Evolutionary conservation across 2,113 vertebrate species (phyloP).

Genomic region (Ceyx melanurus): DNA sequence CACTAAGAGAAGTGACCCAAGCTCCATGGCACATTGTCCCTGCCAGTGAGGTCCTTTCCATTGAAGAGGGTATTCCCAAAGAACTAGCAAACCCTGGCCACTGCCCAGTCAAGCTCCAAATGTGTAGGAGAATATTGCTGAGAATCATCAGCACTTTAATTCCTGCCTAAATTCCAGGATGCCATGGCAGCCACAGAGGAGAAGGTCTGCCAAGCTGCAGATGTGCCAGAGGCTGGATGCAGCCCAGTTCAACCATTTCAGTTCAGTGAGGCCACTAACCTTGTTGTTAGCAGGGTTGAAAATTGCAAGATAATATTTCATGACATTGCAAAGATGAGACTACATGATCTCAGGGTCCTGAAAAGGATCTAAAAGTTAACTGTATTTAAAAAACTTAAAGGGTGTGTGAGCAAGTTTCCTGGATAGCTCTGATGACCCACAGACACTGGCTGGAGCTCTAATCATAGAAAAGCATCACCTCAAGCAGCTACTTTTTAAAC

Average conservation of each 20-base stretch:
- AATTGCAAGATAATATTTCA: background rate
- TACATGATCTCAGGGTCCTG: background rate
- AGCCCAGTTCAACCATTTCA: background rate
- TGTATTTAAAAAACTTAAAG: background rate
- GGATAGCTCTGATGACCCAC: background rate
- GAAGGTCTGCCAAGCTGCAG: accelerated
- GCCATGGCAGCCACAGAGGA: background rate
- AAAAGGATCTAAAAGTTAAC: background rate
- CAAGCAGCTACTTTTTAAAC: background rate
- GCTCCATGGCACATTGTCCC: background rate
- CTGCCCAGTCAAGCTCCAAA: background rate
- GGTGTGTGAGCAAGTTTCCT: background rate
- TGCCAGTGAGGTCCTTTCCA: background rate
- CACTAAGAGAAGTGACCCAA: background rate
- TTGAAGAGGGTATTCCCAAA: background rate
- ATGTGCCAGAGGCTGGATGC: background rate
- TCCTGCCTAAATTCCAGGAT: background rate
- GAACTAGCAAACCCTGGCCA: background rate
- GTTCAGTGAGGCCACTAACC: background rate
- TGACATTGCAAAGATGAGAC: background rate
- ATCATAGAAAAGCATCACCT: background rate
- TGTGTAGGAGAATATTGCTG: background rate
- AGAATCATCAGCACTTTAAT: background rate
- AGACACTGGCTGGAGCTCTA: background rate
- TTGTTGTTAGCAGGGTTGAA: background rate